Conservation (phyloP, 2,888 invertebrate genomes). For the Cephus rjabovi region DNA sequence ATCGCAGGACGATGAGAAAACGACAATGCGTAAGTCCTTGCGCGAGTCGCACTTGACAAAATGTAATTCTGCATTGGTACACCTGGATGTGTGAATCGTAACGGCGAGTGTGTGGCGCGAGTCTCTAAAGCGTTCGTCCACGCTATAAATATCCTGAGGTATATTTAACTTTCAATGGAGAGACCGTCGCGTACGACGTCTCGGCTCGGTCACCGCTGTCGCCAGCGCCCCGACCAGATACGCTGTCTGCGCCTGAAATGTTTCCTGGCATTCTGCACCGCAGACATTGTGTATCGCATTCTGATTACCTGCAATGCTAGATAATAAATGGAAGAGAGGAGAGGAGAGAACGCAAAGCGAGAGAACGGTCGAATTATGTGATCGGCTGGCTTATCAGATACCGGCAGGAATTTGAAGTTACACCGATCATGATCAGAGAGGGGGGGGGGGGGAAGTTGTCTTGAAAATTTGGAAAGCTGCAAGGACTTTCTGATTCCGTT, state of each 20-base stretch:
- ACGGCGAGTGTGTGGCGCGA: neutral
- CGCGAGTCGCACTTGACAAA: neutral
- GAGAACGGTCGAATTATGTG: neutral
- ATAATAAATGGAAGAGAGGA: neutral
- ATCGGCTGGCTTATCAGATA: too few species aligned
- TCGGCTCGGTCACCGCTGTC: neutral
- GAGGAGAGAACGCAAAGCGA: neutral
- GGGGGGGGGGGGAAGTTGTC: too few species aligned
- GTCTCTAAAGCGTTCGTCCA: neutral
- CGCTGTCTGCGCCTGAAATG: constrained; percentile 35
- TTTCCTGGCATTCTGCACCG: neutral
- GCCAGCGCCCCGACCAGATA: constrained; percentile 26
- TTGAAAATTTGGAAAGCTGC: too few species aligned
- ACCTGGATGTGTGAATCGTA: neutral
- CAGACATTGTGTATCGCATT: neutral
- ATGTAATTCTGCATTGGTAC: neutral
- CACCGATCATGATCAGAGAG: too few species aligned
- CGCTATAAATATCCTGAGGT: constrained; percentile 30
- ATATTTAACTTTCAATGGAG: constrained; percentile 63
- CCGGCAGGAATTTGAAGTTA: too few species aligned
- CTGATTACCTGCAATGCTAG: neutral
- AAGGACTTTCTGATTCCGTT: too few species aligned
- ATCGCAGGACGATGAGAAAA: too few species aligned
- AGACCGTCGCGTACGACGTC: constrained; percentile 25
- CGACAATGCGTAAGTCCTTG: neutral